Conservation (phyloP, 2,797 vertebrate species). For the Triplophysa yarkandensis region DNA sequence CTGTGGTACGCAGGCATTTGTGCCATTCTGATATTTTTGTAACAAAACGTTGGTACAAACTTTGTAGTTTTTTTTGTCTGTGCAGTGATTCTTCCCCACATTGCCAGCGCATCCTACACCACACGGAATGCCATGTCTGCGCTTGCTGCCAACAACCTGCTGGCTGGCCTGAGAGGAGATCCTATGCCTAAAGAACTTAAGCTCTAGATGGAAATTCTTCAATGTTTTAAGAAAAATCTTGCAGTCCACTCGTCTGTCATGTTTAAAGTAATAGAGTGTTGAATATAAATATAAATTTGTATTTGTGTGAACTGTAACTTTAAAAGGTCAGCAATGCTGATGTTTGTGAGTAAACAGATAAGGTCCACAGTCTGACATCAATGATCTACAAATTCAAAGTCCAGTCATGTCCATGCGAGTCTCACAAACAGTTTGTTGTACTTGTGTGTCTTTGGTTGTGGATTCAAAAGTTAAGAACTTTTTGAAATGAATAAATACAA, state of each 20-base stretch:
- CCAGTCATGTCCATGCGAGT: constrained; percentile 33
- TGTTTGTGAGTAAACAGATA: constrained; percentile 20
- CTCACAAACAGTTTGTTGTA: neutral
- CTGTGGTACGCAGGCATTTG: constrained; percentile 67
- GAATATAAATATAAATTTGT: no score
- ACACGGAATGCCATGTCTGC: constrained; percentile 83
- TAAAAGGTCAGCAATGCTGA: constrained; percentile 2
- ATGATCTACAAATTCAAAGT: constrained; percentile 41
- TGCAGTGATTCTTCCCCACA: constrained; percentile 83
- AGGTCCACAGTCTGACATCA: constrained; percentile 34
- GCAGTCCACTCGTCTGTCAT: no score
- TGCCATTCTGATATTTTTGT: neutral
- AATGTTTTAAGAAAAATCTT: neutral
- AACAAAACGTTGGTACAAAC: neutral
- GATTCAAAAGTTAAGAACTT: neutral
- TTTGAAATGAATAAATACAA: neutral
- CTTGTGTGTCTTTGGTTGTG: neutral
- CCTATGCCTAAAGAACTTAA: constrained; percentile 78
- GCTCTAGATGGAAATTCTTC: constrained; percentile 62
- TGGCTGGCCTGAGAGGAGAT: constrained; percentile 77
- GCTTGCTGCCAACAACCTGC: constrained; percentile 81
- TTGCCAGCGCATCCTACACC: constrained; percentile 80
- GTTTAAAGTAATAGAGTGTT: no score
- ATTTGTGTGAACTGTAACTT: neutral
- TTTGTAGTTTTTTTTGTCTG: constrained; percentile 19